Evolutionary conservation across 1,140 invertebrate species (phyloP).

Genomic region (Anagrus nilaparvatae): DNA sequence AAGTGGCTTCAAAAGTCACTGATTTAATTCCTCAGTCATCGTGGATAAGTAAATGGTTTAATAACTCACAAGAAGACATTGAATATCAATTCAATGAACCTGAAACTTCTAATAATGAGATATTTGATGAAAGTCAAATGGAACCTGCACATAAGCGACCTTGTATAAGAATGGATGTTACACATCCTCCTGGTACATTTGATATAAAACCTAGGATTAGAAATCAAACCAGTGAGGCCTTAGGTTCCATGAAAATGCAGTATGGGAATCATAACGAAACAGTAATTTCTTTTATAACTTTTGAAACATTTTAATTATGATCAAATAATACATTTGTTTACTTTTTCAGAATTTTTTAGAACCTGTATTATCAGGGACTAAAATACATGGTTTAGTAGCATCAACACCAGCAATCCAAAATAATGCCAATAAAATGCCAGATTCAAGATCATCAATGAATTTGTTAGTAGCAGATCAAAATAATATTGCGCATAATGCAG

Average conservation of each 20-base stretch:
- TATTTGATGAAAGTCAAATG: constrained; percentile 24
- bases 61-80: constrained; percentile 29
- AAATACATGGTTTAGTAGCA: constrained; percentile 28
- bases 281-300: constrained; percentile 10
- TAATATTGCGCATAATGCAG: constrained; percentile 33
- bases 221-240: constrained; percentile 14
- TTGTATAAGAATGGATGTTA: constrained; percentile 37
- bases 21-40: constrained; percentile 37
- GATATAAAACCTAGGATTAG: constrained; percentile 25
- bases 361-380: constrained; percentile 27
- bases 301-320: background rate
- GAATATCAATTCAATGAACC: constrained; percentile 16
- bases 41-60: constrained; percentile 41
- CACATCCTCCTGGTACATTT: constrained; percentile 39
- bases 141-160: constrained; percentile 35
- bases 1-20: constrained; percentile 37
- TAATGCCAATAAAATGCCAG: constrained; percentile 19
- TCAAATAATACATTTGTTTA: background rate
- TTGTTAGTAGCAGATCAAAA: constrained; percentile 28
- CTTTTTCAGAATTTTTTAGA: constrained; percentile 29
- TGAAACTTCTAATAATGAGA: constrained; percentile 23
- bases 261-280: constrained; percentile 19
- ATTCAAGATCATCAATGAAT: constrained; percentile 26
- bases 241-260: constrained; percentile 20
- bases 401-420: constrained; percentile 31